Evolutionary conservation across 2,797 vertebrate species (phyloP), one percentile per base, ranked within the genome.

Genomic region (Enteromius thamalakanensis): DNA sequence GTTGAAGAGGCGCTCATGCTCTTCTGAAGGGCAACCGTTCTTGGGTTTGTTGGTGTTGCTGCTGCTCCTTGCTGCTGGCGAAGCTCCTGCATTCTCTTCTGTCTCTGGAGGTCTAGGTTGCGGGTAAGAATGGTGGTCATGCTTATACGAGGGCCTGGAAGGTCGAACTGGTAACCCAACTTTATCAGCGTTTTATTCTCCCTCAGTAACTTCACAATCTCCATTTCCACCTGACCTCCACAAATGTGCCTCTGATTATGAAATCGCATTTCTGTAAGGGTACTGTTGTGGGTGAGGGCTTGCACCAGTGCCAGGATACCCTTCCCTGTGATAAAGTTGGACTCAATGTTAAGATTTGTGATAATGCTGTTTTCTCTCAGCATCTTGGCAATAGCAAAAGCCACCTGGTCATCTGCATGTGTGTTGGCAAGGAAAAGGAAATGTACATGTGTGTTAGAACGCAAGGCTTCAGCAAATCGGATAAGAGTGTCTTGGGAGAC

Each of bases 41-140:
- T 94, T 14, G 95, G 95, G 83, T 92, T 95, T 65, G 92, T 0
- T 0, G 91, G 92, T 12, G 94, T 92, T 0, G 94, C 91, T 8
- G 84, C 34, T 0, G 26, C 87, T 60, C 91, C 92, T 85, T 86
- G 96, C 84, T 86, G 96, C 82, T 96, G 96, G 23, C 93, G 94
- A 87, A 97, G 96, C 86, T 98, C 97, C 91, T 97, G 97, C 88
- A 97, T 90, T 32, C 98, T 94, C 88, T 92, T 97, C 91, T 99
- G 98, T 85, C 98, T 95, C 91, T 97, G 97, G n/a, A 94, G 95
- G 91, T 99, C 98, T 94, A 98, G 97, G 85, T 99, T 99, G 86
- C 98, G 95, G 67, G 97, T 99, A 76, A 99, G 89, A 72, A 99
- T 97, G 86, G 97, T 95, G 0, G 98, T 99, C 96, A 99, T 98